Evolutionary conservation across 2,888 invertebrate species (phyloP).

Genomic region (Tetropium fuscum): DNA sequence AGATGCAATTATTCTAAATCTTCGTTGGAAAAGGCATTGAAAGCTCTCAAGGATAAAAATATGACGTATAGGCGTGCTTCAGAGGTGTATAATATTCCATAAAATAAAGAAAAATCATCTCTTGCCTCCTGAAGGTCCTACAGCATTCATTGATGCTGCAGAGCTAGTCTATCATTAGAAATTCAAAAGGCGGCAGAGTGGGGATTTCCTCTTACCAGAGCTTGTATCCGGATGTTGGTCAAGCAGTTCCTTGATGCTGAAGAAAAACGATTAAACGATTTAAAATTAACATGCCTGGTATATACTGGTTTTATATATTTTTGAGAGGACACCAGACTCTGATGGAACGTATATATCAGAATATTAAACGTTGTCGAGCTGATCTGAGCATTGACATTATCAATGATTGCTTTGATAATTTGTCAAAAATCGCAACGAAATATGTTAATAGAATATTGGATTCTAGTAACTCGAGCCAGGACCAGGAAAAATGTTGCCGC

Average conservation of each 20-base stretch:
- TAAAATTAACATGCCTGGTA: no score
- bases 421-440: neutral
- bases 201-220: slow-evolving; percentile 10
- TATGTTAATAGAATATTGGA: no score
- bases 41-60: neutral
- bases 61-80: neutral
- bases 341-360: no score
- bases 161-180: neutral
- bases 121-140: neutral
- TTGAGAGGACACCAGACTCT: no score
- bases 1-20: slow-evolving; percentile 1
- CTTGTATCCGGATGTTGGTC: neutral
- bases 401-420: neutral
- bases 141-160: neutral
- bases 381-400: neutral
- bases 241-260: slow-evolving; percentile 13
- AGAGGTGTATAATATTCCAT: neutral
- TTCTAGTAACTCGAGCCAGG: neutral
- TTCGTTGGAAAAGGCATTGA: neutral
- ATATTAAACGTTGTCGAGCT: slow-evolving; percentile 15
- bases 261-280: no score
- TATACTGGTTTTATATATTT: no score
- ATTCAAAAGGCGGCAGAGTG: slow-evolving; percentile 10
- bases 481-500: neutral
- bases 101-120: neutral